A percentile compares a stretch with the other conserved stretches of the same genome.
Evolutionary conservation across 2,113 vertebrate species (phyloP).

Genomic region (Notarius lentiginosus): DNA sequence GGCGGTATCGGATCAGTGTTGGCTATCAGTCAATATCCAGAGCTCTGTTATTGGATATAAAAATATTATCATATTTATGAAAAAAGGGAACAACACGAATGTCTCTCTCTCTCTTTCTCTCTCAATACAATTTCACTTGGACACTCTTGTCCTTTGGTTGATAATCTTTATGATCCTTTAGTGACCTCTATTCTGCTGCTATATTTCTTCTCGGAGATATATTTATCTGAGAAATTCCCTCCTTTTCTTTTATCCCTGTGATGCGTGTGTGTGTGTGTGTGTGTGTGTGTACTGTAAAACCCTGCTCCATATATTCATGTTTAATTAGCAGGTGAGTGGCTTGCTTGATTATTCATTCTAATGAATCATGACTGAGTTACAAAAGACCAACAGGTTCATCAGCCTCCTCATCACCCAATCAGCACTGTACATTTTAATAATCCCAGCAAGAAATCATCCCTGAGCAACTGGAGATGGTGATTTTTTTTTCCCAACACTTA

Average conservation of each 20-base stretch:
- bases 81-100: not conserved
- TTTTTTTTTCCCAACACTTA: not conserved
- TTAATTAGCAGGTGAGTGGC: conserved; percentile 57
- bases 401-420: conserved; percentile 51
- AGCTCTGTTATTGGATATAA: not conserved
- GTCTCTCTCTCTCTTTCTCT: not conserved
- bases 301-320: conserved; percentile 33
- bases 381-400: conserved; percentile 69
- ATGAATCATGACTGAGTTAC: conserved; percentile 70
- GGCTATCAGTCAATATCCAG: not conserved
- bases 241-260: not conserved
- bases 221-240: not conserved
- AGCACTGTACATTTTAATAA: conserved; percentile 3
- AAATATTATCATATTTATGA: not conserved
- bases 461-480: not conserved
- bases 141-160: not conserved
- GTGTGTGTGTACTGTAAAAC: conserved; percentile 29
- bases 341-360: conserved; percentile 66
- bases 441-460: conserved; percentile 1
- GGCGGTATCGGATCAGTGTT: not conserved
- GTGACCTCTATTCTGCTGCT: not conserved
- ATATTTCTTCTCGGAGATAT: not conserved
- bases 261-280: conserved; percentile 26
- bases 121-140: conserved; percentile 3
- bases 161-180: not conserved